Evolutionary conservation across 1,140 invertebrate genomes (phyloP).

Genomic region (Micrasema minimum): DNA sequence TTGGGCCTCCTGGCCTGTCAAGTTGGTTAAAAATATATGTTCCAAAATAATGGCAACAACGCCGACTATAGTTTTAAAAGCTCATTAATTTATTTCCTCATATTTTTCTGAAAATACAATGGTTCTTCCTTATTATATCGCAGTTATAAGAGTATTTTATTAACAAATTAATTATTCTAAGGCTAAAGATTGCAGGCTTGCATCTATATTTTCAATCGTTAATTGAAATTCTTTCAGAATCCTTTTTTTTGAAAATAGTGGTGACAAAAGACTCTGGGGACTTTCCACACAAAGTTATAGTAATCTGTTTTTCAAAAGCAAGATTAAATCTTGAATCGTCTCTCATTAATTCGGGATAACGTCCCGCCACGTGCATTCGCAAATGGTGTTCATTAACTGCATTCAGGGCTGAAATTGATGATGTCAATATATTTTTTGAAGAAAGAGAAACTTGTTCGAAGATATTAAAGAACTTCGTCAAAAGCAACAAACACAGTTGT

Average conservation of each 20-base stretch:
- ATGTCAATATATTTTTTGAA: neutral
- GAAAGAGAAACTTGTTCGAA: slow-evolving; percentile 2
- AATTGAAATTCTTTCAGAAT: slow-evolving; percentile 1
- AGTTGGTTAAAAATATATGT: no score
- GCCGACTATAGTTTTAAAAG: no score
- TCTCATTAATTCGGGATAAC: neutral
- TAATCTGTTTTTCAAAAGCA: neutral
- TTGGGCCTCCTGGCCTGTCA: no score
- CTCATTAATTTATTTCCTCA: no score
- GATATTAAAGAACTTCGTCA: slow-evolving; percentile 3
- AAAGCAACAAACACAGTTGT: neutral
- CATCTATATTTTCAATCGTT: slow-evolving; percentile 20
- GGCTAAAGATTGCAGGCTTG: neutral
- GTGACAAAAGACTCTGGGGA: neutral
- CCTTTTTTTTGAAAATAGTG: neutral
- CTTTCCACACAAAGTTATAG: neutral
- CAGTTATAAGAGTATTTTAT: no score
- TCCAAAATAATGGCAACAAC: no score
- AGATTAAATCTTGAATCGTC: neutral
- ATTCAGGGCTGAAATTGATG: slow-evolving; percentile 6
- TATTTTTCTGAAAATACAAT: no score
- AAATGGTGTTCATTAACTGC: neutral
- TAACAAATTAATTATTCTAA: neutral
- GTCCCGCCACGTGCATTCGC: neutral
- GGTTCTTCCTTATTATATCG: no score